Base-by-base conservation (phyloP, 92 coral and sea anemone genomes). In the Pocillopora grandis region DNA sequence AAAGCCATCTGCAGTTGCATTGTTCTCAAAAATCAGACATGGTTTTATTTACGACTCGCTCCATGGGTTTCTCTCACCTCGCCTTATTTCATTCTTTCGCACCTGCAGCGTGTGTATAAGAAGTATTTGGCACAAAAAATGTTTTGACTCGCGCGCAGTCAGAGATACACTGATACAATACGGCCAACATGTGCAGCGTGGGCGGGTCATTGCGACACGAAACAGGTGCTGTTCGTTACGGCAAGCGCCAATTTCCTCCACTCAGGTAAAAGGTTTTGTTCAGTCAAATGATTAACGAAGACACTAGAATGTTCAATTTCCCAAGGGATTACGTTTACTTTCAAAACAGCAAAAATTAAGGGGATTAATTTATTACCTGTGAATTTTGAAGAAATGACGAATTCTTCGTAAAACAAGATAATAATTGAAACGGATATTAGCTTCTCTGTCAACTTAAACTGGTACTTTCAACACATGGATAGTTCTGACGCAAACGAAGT, bases 101-200 rank as follows among this genome's bases (percentile, higher is more conserved):
- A 42, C 3, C 52, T 42, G 52, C 52, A 42, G 52, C 0, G 52
- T 42, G 52, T 42, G 52, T 42, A 42, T 42, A 31, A 19, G 64
- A 27, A 23, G 61, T 57, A 14, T 23, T 75, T 19, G 37, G 57
- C 10, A 18, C 57, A 21, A 13, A 23, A 15, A 3, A 16, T 27
- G 66, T 57, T 58, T 76, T 80, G 74, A 37, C 64, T 48, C 2
- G 11, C 6, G 37, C 49, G 59, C 75, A 36, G 75, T 37, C 52
- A 42, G 23, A 17, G 20, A 36, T 55, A 7, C 17, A n/a, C 76
- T 5, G 55, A 35, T 37, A 49, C 69, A 81, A 19, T 59, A 72
- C 2, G 77, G 55, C 65, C 27, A 11, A 9, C 84, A 71, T 81
- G 77, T 71, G 85, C 48, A 59, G n/a, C 48, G 77, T 77, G 85